Percentiles rank a stretch among this genome's conserved stretches.
Conservation (phyloP, 2,113 vertebrate genomes). For the Lycocorax pyrrhopterus region DNA sequence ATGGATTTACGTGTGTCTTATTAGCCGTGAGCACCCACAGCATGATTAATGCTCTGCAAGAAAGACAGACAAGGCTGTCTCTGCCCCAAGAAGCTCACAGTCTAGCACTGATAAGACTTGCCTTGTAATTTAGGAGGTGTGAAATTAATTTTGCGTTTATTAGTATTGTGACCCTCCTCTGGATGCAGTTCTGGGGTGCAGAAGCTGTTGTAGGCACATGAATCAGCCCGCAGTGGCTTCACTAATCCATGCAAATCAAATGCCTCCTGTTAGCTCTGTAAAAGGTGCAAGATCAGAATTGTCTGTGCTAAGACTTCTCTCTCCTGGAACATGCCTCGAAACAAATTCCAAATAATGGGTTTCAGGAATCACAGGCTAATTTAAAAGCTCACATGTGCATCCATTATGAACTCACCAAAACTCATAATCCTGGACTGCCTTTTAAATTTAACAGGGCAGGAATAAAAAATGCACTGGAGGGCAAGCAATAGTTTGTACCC, state of each 20-base stretch:
- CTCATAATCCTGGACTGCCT: neutral
- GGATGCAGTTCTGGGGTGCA: neutral
- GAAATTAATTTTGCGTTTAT: slow-evolving; percentile 35
- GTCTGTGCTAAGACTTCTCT: neutral
- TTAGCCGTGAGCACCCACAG: slow-evolving; percentile 18
- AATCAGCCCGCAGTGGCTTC: neutral
- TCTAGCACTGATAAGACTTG: neutral
- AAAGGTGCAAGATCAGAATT: neutral
- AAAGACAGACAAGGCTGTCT: neutral
- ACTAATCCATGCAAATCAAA: neutral
- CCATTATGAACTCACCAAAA: neutral
- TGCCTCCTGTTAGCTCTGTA: neutral
- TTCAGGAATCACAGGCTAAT: neutral
- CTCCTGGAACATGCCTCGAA: neutral
- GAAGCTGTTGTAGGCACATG: neutral
- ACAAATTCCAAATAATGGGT: neutral
- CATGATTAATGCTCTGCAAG: slow-evolving; percentile 32
- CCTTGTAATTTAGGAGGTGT: slow-evolving; percentile 6
- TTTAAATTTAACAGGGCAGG: neutral
- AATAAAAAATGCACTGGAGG: neutral
- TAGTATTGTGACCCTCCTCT: neutral
- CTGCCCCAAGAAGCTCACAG: neutral
- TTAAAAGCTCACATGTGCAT: neutral
- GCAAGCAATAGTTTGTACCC: neutral
- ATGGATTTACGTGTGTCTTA: neutral